phyloP scores from a whole-genome alignment of 2,113 vertebrate species.

The Ameiurus melas region DNA sequence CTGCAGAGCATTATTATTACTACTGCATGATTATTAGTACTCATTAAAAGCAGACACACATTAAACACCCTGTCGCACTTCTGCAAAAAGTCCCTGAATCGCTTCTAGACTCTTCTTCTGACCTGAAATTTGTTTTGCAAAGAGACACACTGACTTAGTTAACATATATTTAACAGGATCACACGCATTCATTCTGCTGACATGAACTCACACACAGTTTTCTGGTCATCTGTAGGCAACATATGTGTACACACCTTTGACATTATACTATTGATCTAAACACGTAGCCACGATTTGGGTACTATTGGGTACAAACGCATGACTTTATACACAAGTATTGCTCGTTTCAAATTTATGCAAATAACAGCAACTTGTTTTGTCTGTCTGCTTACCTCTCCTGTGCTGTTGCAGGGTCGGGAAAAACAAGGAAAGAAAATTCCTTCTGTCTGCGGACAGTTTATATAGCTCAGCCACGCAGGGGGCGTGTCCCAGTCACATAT shows the following conservation, averaged over 20 bases:
- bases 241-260: not conserved
- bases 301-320: not conserved
- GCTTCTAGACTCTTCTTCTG: not conserved
- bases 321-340: not conserved
- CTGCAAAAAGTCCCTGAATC: not conserved
- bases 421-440: constrained; percentile 82
- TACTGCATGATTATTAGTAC: not conserved
- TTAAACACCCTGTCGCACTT: not conserved
- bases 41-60: too few species aligned
- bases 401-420: constrained; percentile 44
- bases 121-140: not conserved
- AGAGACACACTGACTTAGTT: not conserved
- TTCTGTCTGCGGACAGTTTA: constrained; percentile 73
- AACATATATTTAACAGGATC: not conserved
- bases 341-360: not conserved
- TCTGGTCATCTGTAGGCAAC: not conserved
- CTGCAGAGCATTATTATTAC: not conserved
- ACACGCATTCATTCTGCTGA: not conserved
- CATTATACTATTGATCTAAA: not conserved
- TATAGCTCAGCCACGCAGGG: constrained; percentile 78
- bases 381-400: constrained; percentile 63
- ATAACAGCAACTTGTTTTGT: not conserved
- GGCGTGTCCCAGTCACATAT: constrained; percentile 73
- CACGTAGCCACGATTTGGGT: not conserved
- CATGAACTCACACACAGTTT: not conserved